Evolutionary conservation across 2,797 vertebrate genomes (phyloP).

Genomic region (Babyrousa celebensis): DNA sequence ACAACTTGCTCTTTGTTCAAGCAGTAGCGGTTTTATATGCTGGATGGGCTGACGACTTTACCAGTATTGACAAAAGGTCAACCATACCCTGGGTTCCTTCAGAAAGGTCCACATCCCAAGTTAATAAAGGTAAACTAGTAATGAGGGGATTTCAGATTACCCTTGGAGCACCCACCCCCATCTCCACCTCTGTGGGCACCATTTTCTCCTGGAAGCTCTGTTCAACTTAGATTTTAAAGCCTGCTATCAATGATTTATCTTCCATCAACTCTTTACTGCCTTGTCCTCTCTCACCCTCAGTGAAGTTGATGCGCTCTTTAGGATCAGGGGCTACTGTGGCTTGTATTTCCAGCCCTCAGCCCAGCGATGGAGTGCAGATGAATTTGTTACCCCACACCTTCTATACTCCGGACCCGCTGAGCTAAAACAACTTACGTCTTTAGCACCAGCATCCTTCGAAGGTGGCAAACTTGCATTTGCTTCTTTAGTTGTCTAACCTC

Average conservation of each 20-base stretch:
- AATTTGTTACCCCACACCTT: neutral
- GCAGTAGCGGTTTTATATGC: too few relatives aligned
- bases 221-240: slow-evolving; percentile 20
- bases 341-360: neutral
- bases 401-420: neutral
- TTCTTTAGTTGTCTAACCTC: neutral
- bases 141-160: neutral
- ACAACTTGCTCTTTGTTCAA: neutral
- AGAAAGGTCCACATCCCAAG: neutral
- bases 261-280: neutral
- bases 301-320: neutral
- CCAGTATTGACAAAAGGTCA: neutral
- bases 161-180: neutral
- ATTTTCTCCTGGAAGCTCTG: neutral
- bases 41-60: neutral
- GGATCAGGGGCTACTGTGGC: neutral
- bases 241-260: neutral
- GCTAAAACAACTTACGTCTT: neutral
- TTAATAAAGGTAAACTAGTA: neutral
- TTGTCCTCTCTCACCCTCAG: neutral
- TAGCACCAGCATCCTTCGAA: neutral
- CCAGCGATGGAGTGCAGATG: neutral
- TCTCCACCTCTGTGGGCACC: neutral
- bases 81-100: neutral
- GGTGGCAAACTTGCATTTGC: neutral